A percentile compares a stretch with the other conserved stretches of the same genome.
phyloP scores from a whole-genome alignment of 23 tunicate genomes.

The Ciona savignyi region DNA sequence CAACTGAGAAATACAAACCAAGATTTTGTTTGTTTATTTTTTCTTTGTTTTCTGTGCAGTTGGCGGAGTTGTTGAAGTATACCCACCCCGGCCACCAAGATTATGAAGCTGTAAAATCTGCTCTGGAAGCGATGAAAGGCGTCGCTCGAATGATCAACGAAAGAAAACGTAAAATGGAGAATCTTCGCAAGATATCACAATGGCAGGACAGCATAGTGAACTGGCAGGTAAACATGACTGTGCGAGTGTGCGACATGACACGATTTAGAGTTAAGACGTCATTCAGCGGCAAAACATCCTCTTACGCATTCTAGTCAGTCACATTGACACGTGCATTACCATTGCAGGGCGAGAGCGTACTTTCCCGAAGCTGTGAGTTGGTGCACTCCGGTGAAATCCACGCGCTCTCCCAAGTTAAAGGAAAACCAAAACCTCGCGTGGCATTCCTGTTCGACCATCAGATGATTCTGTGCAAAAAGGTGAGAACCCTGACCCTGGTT shows the following conservation, averaged over 20 bases:
- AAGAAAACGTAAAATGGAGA: conserved; percentile 76
- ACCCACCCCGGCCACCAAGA: conserved; percentile 62
- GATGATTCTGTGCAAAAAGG: conserved; percentile 85
- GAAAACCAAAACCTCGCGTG: conserved; percentile 59
- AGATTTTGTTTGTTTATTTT: too few relatives aligned
- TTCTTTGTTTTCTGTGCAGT: conserved; percentile 43
- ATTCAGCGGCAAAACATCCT: not conserved
- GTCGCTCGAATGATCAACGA: conserved; percentile 83
- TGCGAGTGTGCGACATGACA: not conserved
- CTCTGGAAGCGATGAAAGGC: conserved; percentile 68
- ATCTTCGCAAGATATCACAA: conserved; percentile 46
- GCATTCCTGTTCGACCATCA: conserved; percentile 84
- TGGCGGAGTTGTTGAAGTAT: conserved; percentile 80
- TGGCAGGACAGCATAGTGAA: conserved; percentile 76
- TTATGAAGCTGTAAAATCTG: conserved; percentile 50
- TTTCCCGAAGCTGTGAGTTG: conserved; percentile 56
- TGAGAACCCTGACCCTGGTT: too few relatives aligned
- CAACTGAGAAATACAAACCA: too few relatives aligned
- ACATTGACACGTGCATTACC: not conserved
- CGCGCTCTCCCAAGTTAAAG: conserved; percentile 11
- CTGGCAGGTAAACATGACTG: conserved; percentile 53
- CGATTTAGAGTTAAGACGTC: not conserved
- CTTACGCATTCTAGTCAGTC: not conserved
- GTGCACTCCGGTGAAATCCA: conserved; percentile 72
- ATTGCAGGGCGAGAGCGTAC: conserved; percentile 50